These are phyloP conservation scores for Actenoides hombroni DNA, from an alignment of 2,113 vertebrate genomes.

Conservation along the genomic window DNA sequence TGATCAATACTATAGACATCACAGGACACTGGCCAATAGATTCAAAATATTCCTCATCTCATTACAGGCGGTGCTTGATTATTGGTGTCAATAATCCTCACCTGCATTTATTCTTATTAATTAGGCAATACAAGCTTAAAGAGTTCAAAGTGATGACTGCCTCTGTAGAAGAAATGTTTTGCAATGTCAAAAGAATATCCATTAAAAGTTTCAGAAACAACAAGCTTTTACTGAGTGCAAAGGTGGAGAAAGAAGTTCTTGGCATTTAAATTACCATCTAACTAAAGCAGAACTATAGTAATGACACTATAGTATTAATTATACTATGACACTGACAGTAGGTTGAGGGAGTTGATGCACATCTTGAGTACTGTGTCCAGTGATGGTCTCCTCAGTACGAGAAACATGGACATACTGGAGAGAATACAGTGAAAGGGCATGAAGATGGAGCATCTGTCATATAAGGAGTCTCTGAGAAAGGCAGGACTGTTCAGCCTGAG, in stretches of 20 bases:
- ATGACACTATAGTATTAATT: not conserved
- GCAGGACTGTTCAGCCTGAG: not conserved
- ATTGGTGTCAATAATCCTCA: not conserved
- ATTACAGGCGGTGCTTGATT: not conserved
- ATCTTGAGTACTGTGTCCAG: not conserved
- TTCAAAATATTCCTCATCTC: not conserved
- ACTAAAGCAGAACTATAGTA: not conserved
- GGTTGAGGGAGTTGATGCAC: not conserved
- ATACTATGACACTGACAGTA: not conserved
- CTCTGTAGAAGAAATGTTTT: not conserved
- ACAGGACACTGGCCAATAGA: not conserved
- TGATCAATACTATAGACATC: not conserved
- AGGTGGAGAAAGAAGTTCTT: not conserved
- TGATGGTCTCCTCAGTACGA: not conserved
- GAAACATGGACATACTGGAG: too few relatives aligned
- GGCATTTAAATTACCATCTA: not conserved
- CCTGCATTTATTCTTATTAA: not conserved
- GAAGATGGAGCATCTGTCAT: not conserved
- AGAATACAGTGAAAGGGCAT: not conserved
- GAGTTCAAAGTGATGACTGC: not conserved
- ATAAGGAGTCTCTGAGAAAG: not conserved
- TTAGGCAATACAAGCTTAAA: not conserved
- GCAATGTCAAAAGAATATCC: not conserved
- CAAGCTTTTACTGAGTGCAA: not conserved
- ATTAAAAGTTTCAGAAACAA: not conserved